Percentiles rank a stretch among this genome's conserved stretches.
These are phyloP conservation scores for Lophura nycthemera DNA, from an alignment of 2,113 vertebrate genomes.

Conservation along the genomic window DNA sequence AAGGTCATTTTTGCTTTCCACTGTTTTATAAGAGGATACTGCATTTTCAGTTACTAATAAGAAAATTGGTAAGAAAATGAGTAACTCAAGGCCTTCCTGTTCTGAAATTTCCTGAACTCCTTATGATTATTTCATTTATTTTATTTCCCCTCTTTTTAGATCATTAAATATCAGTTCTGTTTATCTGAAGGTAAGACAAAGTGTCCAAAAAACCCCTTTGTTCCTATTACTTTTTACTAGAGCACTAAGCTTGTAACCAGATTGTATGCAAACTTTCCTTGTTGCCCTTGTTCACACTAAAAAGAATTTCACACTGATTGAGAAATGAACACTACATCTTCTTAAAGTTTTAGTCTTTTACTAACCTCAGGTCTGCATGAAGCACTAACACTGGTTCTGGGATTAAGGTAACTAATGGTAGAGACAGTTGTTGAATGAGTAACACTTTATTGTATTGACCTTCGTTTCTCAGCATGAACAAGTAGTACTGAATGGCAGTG, in stretches of 20 bases:
- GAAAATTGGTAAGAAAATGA: constrained; percentile 73
- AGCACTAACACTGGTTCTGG: constrained; percentile 84
- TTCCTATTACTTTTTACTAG: constrained; percentile 81
- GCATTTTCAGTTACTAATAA: constrained; percentile 82
- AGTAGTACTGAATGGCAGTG: constrained; percentile 76
- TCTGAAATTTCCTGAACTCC: constrained; percentile 82
- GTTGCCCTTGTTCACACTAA: constrained; percentile 82
- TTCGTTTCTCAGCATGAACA: constrained; percentile 85
- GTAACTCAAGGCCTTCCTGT: constrained; percentile 84
- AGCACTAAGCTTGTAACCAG: constrained; percentile 80
- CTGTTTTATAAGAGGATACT: constrained; percentile 78
- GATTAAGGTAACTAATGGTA: constrained; percentile 81
- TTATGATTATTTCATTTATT: constrained; percentile 85
- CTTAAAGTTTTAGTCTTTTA: constrained; percentile 78
- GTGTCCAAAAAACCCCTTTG: constrained; percentile 80
- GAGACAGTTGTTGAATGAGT: constrained; percentile 73
- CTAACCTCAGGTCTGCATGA: constrained; percentile 84
- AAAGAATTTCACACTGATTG: constrained; percentile 77
- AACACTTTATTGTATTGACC: constrained; percentile 77
- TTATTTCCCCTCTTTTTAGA: constrained; percentile 95
- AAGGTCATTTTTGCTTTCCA: constrained; percentile 1
- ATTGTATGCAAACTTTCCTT: constrained; percentile 79
- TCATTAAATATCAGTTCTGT: constrained; percentile 99
- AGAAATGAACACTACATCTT: constrained; percentile 78
- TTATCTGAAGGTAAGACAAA: constrained; percentile 97